Evolutionary conservation across 2,113 vertebrate genomes (phyloP), one percentile per base, ranked within the genome.

Genomic region (Morone saxatilis): DNA sequence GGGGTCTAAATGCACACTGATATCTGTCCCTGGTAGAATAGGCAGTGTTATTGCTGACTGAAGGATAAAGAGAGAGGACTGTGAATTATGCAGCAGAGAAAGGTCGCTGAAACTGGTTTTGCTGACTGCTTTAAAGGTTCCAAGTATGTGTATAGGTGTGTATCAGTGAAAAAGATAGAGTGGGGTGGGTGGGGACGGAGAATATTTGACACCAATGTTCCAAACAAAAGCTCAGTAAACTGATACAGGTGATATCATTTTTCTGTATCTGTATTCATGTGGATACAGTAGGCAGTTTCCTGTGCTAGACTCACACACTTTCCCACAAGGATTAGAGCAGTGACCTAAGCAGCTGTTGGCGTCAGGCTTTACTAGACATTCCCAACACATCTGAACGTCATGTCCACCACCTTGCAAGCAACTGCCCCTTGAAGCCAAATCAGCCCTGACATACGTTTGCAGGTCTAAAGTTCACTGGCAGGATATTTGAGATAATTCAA

Each of bases 321-420:
- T 91, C 89, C 81, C 90, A 91, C 86, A 84, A 38, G 86, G 89
- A 90, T 92, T 86, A 90, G 54, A 86, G 31, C 54, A 48, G 63
- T 73, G 45, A 59, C 8, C 81, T 79, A 45, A 85, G 80, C 53
- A 83, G 61, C 80, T 70, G 41, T 19, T 36, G 56, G 40, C 77
- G 71, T 66, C 40, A 59, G 54, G 22, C 57, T 66, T 66, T 36
- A 60, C 74, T 25, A 62, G 65, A 80, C 40, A 47, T 90, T 92
- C 72, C 78, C 57, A 53, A 81, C 83, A 81, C 75, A 25, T 85
- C 57, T 76, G 36, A 81, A 81, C 4, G 0, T 61, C 71, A 51
- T 40, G 62, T 56, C 67, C 48, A 60, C 38, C 54, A 78, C 69
- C 69, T 83, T 31, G 41, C 53, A 71, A 73, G 20, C 19, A 22